These are phyloP conservation scores for Antennarius maculatus DNA, from an alignment of 2,797 vertebrate species.

Conservation along the genomic window DNA sequence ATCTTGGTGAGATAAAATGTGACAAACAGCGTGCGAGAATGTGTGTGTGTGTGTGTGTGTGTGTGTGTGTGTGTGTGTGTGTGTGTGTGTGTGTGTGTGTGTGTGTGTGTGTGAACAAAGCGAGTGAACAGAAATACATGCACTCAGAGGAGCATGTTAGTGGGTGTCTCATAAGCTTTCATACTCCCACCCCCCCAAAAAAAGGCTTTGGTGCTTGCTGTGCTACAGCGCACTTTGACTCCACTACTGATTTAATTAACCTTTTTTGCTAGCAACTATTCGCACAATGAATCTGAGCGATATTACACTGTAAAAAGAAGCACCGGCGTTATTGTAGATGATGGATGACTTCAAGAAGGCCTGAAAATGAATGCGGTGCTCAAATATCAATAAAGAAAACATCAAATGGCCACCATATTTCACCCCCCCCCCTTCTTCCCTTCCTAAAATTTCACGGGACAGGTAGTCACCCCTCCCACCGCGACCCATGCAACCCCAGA, in stretches of 20 bases:
- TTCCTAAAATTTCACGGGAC: conserved; percentile 30
- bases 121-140: conserved; percentile 37
- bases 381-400: conserved; percentile 26
- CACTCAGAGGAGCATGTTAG: conserved; percentile 53
- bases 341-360: conserved; percentile 1
- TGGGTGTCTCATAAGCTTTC: conserved; percentile 63
- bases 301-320: conserved; percentile 44
- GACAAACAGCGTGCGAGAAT: conserved; percentile 41
- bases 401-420: conserved; percentile 11
- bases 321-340: conserved; percentile 14
- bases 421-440: no score
- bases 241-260: conserved; percentile 76
- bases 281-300: conserved; percentile 54
- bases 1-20: conserved; percentile 52
- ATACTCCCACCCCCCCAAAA: conserved; percentile 60
- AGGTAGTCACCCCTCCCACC: conserved; percentile 49
- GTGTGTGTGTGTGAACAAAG: conserved; percentile 30
- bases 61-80: neutral
- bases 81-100: conserved; percentile 1
- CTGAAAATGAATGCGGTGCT: no score
- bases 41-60: neutral
- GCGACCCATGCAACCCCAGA: conserved; percentile 33
- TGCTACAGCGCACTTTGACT: conserved; percentile 67
- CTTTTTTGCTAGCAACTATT: conserved; percentile 61
- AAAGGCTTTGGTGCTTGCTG: conserved; percentile 68